phyloP scores from a whole-genome alignment of 1,140 invertebrate genomes.

The Drosophila watanabei region DNA sequence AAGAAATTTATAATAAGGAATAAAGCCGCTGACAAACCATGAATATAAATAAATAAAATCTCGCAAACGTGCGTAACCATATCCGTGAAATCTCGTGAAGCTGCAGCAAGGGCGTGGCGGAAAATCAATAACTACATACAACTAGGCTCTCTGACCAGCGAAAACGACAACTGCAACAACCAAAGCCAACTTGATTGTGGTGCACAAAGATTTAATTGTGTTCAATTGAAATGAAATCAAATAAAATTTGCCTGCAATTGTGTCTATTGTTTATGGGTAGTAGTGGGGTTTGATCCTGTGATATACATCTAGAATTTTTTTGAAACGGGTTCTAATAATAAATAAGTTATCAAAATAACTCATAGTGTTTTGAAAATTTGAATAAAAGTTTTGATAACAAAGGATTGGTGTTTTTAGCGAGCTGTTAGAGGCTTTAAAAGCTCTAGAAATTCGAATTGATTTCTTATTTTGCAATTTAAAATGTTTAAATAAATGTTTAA shows the following conservation, averaged over 20 bases:
- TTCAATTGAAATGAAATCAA: constrained; percentile 66
- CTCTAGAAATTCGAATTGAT: not conserved
- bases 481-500: not conserved
- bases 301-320: constrained; percentile 25
- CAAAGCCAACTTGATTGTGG: constrained; percentile 57
- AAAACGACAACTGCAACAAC: constrained; percentile 49
- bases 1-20: constrained; percentile 36
- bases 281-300: not conserved
- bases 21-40: constrained; percentile 52
- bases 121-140: constrained; percentile 63
- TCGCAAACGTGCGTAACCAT: constrained; percentile 38
- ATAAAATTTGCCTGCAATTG: constrained; percentile 48
- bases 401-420: not conserved
- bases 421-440: too few species aligned
- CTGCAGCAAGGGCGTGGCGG: constrained; percentile 27
- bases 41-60: constrained; percentile 73
- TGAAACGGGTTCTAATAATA: constrained; percentile 9
- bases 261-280: constrained; percentile 21
- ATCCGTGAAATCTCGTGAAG: constrained; percentile 9
- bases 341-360: not conserved
- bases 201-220: constrained; percentile 72
- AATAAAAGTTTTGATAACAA: too few species aligned
- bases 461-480: not conserved
- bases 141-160: constrained; percentile 24
- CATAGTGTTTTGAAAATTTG: too few species aligned